Conservation (phyloP, 2,888 invertebrate species). For the Orthosia cruda region DNA sequence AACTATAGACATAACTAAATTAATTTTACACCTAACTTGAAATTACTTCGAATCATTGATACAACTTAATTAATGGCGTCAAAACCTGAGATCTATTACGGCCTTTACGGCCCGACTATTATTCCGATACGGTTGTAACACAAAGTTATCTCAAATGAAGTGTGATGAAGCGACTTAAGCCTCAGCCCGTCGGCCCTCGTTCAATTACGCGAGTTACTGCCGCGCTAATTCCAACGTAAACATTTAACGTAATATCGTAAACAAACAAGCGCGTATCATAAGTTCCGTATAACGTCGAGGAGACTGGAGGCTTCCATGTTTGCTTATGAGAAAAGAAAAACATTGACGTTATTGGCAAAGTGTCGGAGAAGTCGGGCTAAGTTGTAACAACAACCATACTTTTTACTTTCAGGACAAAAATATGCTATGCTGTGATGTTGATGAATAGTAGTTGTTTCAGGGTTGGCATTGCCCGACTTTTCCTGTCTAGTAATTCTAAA, state of each 20-base stretch:
- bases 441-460: not conserved
- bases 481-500: not conserved
- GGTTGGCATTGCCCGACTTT: not conserved
- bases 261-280: conserved; percentile 46
- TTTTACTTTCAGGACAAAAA: not conserved
- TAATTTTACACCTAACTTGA: not conserved
- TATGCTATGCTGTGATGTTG: not conserved
- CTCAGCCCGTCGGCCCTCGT: conserved; percentile 19
- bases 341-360: conserved; percentile 25
- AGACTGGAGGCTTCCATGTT: conserved; percentile 22
- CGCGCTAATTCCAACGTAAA: conserved; percentile 53
- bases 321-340: conserved; percentile 36
- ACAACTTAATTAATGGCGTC: conserved; percentile 7
- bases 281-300: conserved; percentile 24
- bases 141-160: conserved; percentile 41
- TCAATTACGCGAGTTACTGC: conserved; percentile 59
- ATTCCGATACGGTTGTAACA: conserved; percentile 7
- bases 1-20: not conserved
- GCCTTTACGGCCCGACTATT: not conserved
- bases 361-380: conserved; percentile 5
- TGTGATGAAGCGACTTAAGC: conserved; percentile 45
- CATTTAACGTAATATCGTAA: conserved; percentile 55
- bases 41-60: not conserved
- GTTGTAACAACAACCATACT: conserved; percentile 1
- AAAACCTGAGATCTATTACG: conserved; percentile 14